These are phyloP conservation scores for Girardia tigrina DNA, from an alignment of 2,888 invertebrate species.

Conservation along the genomic window DNA sequence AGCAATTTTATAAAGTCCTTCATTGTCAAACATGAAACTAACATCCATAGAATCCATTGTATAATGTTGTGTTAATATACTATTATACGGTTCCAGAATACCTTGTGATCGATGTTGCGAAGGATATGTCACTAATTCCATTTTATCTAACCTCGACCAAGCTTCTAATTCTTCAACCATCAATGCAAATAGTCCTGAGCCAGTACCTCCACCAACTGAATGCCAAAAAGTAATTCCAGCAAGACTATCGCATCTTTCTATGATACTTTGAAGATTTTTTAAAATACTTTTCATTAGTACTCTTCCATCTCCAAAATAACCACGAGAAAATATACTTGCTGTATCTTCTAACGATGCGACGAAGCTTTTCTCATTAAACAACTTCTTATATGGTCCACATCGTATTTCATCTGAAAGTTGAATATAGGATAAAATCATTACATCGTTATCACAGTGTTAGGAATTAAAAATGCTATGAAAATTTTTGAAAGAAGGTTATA, in stretches of 20 bases:
- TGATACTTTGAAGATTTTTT: slow-evolving; percentile 32
- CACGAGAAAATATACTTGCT: slow-evolving; percentile 37
- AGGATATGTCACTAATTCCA: neutral
- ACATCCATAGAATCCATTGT: slow-evolving; percentile 7
- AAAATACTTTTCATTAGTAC: slow-evolving; percentile 31
- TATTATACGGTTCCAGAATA: slow-evolving; percentile 16
- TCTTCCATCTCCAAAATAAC: slow-evolving; percentile 35
- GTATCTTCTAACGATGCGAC: slow-evolving; percentile 37
- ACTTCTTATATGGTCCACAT: slow-evolving; percentile 35
- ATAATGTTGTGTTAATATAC: neutral
- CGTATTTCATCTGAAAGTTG: slow-evolving; percentile 38
- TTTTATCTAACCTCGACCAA: neutral
- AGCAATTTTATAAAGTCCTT: neutral
- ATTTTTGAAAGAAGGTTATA: no score
- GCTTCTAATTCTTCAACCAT: slow-evolving; percentile 29
- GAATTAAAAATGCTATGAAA: no score
- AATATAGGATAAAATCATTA: no score
- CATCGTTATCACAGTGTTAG: no score
- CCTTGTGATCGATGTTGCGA: neutral
- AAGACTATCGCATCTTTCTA: slow-evolving; percentile 31
- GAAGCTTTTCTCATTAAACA: slow-evolving; percentile 35
- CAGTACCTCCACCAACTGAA: slow-evolving; percentile 37
- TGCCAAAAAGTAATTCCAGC: slow-evolving; percentile 37
- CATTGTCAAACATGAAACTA: slow-evolving; percentile 14
- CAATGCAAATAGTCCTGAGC: slow-evolving; percentile 36